A percentile compares a stretch with the other conserved stretches of the same genome.
Evolutionary conservation across 2,797 vertebrate genomes (phyloP).

Genomic region (Clamator glandarius): DNA sequence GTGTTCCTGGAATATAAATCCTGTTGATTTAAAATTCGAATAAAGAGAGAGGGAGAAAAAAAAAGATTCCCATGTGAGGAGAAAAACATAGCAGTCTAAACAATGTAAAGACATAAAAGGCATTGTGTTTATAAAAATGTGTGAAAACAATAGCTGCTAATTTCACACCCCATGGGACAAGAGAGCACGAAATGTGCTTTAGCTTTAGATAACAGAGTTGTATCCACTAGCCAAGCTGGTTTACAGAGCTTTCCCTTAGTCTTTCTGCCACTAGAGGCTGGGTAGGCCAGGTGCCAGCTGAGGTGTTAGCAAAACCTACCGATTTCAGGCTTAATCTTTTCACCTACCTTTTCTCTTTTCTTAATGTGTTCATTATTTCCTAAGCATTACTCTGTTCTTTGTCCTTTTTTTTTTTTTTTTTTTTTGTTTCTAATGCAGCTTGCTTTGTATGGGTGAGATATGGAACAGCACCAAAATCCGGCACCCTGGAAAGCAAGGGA

Average conservation of each 20-base stretch:
- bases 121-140: slow-evolving; percentile 80
- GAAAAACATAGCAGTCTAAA: slow-evolving; percentile 67
- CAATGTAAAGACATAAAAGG: slow-evolving; percentile 79
- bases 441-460: slow-evolving; percentile 96
- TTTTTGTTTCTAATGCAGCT: slow-evolving; percentile 86
- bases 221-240: slow-evolving; percentile 71
- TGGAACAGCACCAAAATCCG: slow-evolving; percentile 90
- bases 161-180: slow-evolving; percentile 82
- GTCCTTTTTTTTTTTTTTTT: slow-evolving; percentile 84
- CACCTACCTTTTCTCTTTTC: slow-evolving; percentile 84
- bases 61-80: slow-evolving; percentile 57
- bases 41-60: slow-evolving; percentile 35
- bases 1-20: slow-evolving; percentile 53
- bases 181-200: slow-evolving; percentile 74
- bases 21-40: slow-evolving; percentile 75
- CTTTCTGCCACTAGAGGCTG: slow-evolving; percentile 76
- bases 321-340: slow-evolving; percentile 84
- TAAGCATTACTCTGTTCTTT: slow-evolving; percentile 87
- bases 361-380: slow-evolving; percentile 97
- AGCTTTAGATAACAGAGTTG: slow-evolving; percentile 81
- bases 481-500: slow-evolving; percentile 91
- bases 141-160: slow-evolving; percentile 83
- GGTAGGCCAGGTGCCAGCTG: slow-evolving; percentile 79
- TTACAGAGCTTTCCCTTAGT: slow-evolving; percentile 70
- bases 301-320: slow-evolving; percentile 83